Evolutionary conservation across 2,888 invertebrate species (phyloP).

Genomic region (Euplexia lucipara): DNA sequence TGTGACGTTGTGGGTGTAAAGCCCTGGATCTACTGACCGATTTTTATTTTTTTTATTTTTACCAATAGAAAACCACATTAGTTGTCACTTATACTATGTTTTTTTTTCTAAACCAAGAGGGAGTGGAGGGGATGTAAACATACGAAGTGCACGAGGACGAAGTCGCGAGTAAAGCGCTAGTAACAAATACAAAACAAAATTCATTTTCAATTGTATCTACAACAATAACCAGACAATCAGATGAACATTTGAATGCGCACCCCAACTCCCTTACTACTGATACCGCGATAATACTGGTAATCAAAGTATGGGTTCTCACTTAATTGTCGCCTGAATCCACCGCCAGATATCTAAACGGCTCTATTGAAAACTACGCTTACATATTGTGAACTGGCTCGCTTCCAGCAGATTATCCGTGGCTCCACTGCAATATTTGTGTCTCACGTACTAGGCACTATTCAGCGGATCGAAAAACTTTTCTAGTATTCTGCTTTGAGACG

Average conservation of each 20-base stretch:
- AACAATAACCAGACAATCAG: conserved; percentile 18
- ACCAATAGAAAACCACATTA: too few species aligned
- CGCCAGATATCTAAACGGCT: conserved; percentile 68
- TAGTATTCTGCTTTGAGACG: conserved; percentile 85
- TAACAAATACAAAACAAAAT: not conserved
- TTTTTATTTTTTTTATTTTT: too few species aligned
- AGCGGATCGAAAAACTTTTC: conserved; percentile 89
- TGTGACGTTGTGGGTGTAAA: too few species aligned
- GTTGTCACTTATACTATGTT: too few species aligned
- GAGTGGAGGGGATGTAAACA: too few species aligned
- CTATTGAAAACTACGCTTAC: conserved; percentile 77
- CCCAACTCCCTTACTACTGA: conserved; percentile 35
- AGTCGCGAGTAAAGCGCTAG: not conserved
- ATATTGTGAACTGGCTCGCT: conserved; percentile 86
- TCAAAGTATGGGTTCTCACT: conserved; percentile 61
- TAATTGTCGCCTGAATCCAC: conserved; percentile 64
- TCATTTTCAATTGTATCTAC: not conserved
- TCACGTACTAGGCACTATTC: conserved; percentile 85
- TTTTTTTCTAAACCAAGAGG: too few species aligned
- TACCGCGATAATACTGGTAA: conserved; percentile 50
- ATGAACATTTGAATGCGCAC: conserved; percentile 5
- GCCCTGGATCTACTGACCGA: too few species aligned
- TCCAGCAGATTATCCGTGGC: conserved; percentile 87
- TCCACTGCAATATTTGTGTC: conserved; percentile 86
- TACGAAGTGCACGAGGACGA: too few species aligned